Evolutionary conservation across 2,888 invertebrate genomes (phyloP), one percentile per base, ranked within the genome.

Genomic region (Boloria euphrosyne): DNA sequence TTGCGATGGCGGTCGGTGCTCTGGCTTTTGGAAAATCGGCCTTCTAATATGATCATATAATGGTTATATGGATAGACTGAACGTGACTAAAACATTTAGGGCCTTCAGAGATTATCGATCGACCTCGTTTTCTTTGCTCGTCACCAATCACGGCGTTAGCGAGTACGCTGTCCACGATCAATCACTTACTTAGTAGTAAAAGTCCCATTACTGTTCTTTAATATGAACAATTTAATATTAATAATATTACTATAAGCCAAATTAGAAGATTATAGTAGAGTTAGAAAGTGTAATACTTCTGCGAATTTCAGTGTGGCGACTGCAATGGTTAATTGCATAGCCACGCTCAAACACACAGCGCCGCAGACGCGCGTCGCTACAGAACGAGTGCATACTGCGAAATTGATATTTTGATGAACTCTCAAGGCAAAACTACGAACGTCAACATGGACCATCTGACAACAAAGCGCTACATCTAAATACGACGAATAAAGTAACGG

Each of bases 381-480:
- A 38, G 31, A 38, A 38, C 53, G 13, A 13, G 31, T 13, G 22
- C 43, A 17, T 22, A 38, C 54, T 17, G 6, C 55, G n/a, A 18
- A 13, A 17, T 17, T 16, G 43, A 22, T 18, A 50, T 3, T 22
- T 22, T 43, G 16, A 18, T 18, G 31, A 38, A 10, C 7, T 38
- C 10, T 38, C 31, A 1, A 38, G 31, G 31, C 31, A 38, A 55
- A n/a, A 43, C 18, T 43, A 54, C 16, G 16, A 17, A 27, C 10
- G 47, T 44, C 17, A 16, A 17, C 60, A 17, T 38, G 50, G 55
- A 66, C 53, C 58, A 46, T 51, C 66, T 46, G 16, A 31, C 4
- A 49, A 38, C 38, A 49, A 67, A 67, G 67, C 67, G 58, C 67
- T 63, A 63, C 59, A 13, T n/a, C 59, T 64, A 64, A 54, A n/a